Percentiles rank a stretch among this genome's conserved stretches.
phyloP scores from a whole-genome alignment of 2,888 invertebrate genomes.

The Archaeoteleia sp. region DNA sequence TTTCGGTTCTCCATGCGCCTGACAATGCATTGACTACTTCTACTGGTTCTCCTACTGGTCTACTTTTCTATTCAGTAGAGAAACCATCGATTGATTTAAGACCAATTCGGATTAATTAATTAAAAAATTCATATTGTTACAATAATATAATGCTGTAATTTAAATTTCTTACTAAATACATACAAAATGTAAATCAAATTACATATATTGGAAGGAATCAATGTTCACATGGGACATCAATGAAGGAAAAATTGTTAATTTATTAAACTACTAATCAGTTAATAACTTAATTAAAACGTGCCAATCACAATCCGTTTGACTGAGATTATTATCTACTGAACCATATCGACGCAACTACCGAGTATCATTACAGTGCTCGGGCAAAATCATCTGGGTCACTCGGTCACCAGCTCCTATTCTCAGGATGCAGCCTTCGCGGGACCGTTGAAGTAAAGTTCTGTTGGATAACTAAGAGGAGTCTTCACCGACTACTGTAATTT shows the following conservation, averaged over 20 bases:
- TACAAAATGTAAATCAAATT: background rate
- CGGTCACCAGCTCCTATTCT: conserved; percentile 49
- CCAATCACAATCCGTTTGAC: conserved; percentile 24
- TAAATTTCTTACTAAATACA: too few relatives aligned
- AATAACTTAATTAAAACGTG: conserved; percentile 43
- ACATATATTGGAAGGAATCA: conserved; percentile 1
- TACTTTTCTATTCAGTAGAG: too few relatives aligned
- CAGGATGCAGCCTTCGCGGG: conserved; percentile 38
- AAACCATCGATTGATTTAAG: too few relatives aligned
- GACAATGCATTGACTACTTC: too few relatives aligned
- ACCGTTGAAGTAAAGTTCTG: conserved; percentile 46
- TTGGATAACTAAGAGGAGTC: conserved; percentile 42
- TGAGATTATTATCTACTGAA: conserved; percentile 42
- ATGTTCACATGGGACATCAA: conserved; percentile 14
- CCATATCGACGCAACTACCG: conserved; percentile 36
- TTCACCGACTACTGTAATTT: conserved; percentile 42
- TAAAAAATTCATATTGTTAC: too few relatives aligned
- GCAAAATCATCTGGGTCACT: conserved; percentile 52
- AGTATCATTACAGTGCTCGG: conserved; percentile 44
- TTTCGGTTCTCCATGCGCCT: too few relatives aligned
- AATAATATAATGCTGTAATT: too few relatives aligned
- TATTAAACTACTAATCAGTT: conserved; percentile 28
- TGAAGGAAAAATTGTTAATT: conserved; percentile 37
- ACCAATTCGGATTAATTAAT: too few relatives aligned
- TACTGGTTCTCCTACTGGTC: too few relatives aligned